Conservation (phyloP, 1,140 invertebrate species). For the Drosophila takahashii region DNA sequence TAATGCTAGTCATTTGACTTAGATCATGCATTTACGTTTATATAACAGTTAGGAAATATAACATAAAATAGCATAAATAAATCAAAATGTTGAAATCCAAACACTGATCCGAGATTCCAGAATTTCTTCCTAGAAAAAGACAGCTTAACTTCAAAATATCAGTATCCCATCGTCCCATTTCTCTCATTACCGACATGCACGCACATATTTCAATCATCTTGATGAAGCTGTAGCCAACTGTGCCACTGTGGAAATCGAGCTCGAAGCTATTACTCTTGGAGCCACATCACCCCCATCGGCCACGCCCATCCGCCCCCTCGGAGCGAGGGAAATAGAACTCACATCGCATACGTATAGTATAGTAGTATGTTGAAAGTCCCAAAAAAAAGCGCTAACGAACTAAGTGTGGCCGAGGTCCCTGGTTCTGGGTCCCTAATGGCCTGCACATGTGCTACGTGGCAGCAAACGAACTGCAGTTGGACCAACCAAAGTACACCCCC, state of each 20-base stretch:
- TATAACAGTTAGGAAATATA: too few species aligned
- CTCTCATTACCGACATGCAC: constrained; percentile 37
- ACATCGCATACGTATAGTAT: constrained; percentile 41
- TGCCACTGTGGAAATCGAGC: constrained; percentile 42
- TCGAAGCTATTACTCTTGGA: constrained; percentile 45
- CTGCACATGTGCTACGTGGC: constrained; percentile 78
- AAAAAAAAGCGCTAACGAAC: constrained; percentile 80
- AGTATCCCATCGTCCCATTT: constrained; percentile 21
- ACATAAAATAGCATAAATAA: too few species aligned
- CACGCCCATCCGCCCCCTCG: constrained; percentile 26
- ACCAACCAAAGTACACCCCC: constrained; percentile 15
- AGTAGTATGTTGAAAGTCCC: constrained; percentile 9
- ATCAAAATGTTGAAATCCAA: too few species aligned
- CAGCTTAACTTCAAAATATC: constrained; percentile 9
- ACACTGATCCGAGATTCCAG: too few species aligned
- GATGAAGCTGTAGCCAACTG: constrained; percentile 47
- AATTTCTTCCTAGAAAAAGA: constrained; percentile 1
- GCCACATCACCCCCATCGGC: constrained; percentile 16
- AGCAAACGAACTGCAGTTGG: constrained; percentile 74
- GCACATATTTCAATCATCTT: constrained; percentile 55
- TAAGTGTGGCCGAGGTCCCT: constrained; percentile 64
- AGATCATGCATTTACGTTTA: too few species aligned
- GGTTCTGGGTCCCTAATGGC: constrained; percentile 69
- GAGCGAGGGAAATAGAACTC: constrained; percentile 34
- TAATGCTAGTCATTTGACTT: not conserved